Base-by-base conservation (phyloP, 2,888 invertebrate species). In the Epirrhoe alternata region DNA sequence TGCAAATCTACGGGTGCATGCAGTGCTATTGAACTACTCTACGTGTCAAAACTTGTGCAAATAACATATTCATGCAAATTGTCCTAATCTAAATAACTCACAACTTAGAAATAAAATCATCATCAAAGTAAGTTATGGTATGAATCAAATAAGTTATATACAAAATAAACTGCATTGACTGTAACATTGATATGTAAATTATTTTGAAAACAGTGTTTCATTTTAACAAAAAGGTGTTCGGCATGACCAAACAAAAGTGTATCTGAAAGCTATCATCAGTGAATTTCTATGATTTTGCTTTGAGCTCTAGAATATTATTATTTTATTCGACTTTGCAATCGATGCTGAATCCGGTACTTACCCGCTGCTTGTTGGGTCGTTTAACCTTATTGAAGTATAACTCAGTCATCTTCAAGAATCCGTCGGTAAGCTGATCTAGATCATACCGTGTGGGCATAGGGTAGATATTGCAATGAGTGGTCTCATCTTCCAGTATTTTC, bases 351-450 rank as follows among this genome's bases (percentile, higher is more conserved):
- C 33, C 33, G 6, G 35, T 54, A 94, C 95, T 95, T 95, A 97
- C 97, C 95, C 97, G 94, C 86, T 97, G 97, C 80, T 96, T 96
- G 72, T 94, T 94, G 5, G 96, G 95, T 73, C 97, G 94, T 86
- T 97, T 97, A 82, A 99, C 96, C 91, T 98, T 97, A 91, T 99
- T 99, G 71, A 98, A 95, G 85, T 96, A 96, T 0, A 96, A 95
- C 89, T 97, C 99, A 76, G 96, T 97, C 86, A 97, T 98, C 73
- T 96, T 96, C 49, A 97, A 91, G 86, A 97, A 97, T 0, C 96
- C 96, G 64, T 96, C 95, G 0, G 94, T 94, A 78, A 95, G 93
- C 66, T 95, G 96, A 69, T 96, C 95, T 68, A 95, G 90, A 71
- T 95, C 94, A 31, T 94, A 94, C 3, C 89, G 76, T 0, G 94